phyloP scores from a whole-genome alignment of 2,797 vertebrate species.

The Cheirogaleus major region DNA sequence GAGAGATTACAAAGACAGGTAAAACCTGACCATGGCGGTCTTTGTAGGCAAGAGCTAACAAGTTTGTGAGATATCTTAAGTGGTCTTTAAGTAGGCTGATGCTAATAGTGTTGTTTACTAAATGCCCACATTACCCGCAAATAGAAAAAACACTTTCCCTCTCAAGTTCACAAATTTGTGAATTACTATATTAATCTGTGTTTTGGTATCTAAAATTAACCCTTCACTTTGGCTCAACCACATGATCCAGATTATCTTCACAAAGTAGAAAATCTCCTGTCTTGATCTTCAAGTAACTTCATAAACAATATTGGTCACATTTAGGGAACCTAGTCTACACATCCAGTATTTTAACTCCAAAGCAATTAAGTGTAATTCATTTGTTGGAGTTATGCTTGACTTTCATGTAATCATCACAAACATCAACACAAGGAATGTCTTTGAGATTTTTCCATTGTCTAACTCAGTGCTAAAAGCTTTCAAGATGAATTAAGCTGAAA shows the following conservation, averaged over 20 bases:
- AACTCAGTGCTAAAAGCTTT: slow-evolving; percentile 73
- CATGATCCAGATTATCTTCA: not conserved
- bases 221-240: not conserved
- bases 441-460: slow-evolving; percentile 80
- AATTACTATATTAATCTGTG: not conserved
- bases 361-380: slow-evolving; percentile 42
- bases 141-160: not conserved
- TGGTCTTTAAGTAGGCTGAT: not conserved
- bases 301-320: not conserved
- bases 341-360: slow-evolving; percentile 58
- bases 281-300: not conserved
- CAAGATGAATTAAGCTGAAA: slow-evolving; percentile 62
- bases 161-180: slow-evolving; percentile 23
- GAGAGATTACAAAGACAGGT: not conserved
- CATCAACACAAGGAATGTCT: slow-evolving; percentile 65
- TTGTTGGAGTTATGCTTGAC: slow-evolving; percentile 59
- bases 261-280: not conserved
- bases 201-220: not conserved
- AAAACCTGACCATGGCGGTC: not conserved
- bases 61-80: not conserved
- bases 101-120: not conserved
- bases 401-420: slow-evolving; percentile 64
- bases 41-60: not conserved
- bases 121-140: not conserved
- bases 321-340: not conserved